phyloP scores from a whole-genome alignment of 2,797 vertebrate genomes.

The Manis javanica region DNA sequence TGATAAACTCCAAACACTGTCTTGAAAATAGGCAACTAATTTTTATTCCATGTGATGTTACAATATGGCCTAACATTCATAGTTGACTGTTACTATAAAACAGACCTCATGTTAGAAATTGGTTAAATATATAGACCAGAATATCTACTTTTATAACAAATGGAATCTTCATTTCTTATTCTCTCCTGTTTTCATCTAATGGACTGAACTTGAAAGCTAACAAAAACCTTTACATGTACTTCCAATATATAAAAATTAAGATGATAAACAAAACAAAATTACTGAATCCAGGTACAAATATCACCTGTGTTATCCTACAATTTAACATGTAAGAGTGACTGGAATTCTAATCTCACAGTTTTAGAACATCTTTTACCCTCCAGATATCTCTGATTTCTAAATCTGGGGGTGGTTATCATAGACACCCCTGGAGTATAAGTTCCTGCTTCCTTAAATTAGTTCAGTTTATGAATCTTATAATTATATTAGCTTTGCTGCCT shows the following conservation, averaged over 20 bases:
- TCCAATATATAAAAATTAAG: not conserved
- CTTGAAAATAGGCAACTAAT: not conserved
- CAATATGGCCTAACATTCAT: not conserved
- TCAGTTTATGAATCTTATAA: not conserved
- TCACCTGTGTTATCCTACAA: not conserved
- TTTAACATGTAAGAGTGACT: not conserved
- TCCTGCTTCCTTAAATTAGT: not conserved
- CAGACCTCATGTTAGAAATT: not conserved
- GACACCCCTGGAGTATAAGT: not conserved
- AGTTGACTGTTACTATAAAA: not conserved
- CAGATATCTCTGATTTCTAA: not conserved
- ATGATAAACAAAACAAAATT: not conserved
- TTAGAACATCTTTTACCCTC: not conserved
- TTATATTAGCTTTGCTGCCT: not conserved
- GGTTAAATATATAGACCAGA: not conserved
- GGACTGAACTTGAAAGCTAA: not conserved
- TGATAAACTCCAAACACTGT: not conserved
- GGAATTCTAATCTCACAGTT: not conserved
- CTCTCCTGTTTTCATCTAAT: not conserved
- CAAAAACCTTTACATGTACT: not conserved
- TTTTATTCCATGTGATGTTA: not conserved
- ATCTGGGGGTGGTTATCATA: not conserved
- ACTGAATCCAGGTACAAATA: not conserved
- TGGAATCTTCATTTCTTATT: not conserved
- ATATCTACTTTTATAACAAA: not conserved